A percentile compares a stretch with the other conserved stretches of the same genome.
phyloP scores from a whole-genome alignment of 2,797 vertebrate species.

The Macroramphosus scolopax region DNA sequence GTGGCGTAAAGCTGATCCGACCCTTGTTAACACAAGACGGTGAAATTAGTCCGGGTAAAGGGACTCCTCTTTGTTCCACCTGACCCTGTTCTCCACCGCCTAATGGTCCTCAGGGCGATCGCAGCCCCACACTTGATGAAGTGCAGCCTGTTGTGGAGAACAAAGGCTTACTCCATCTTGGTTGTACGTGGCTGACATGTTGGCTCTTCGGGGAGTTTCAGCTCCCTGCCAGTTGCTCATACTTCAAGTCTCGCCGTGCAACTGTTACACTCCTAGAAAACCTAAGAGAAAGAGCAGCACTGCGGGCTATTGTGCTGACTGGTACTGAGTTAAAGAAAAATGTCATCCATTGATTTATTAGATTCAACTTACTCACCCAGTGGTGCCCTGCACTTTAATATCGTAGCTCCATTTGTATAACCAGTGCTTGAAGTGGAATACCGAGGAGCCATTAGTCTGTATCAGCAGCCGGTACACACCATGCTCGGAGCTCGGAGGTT shows the following conservation, averaged over 20 bases:
- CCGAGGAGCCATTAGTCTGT: conserved; percentile 3
- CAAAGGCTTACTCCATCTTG: conserved; percentile 68
- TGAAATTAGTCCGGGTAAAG: conserved; percentile 26
- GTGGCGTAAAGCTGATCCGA: too few species aligned
- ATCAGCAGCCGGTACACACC: conserved; percentile 3
- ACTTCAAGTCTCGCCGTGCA: conserved; percentile 34
- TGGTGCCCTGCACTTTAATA: conserved; percentile 4
- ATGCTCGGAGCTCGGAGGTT: conserved; percentile 5
- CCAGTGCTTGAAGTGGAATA: conserved; percentile 11
- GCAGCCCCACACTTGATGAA: conserved; percentile 55
- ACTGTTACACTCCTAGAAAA: conserved; percentile 25
- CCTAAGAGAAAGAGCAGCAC: conserved; percentile 9
- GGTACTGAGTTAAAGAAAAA: conserved; percentile 27
- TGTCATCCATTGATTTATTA: conserved; percentile 38
- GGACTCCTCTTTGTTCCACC: conserved; percentile 24
- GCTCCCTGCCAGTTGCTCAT: conserved; percentile 51
- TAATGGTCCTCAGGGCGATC: conserved; percentile 45
- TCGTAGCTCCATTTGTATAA: conserved; percentile 26
- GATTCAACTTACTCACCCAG: conserved; percentile 35
- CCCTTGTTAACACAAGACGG: not conserved
- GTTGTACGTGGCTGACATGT: conserved; percentile 60
- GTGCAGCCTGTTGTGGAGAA: conserved; percentile 57
- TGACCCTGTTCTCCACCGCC: conserved; percentile 23
- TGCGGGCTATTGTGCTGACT: conserved; percentile 16
- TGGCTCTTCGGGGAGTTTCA: conserved; percentile 47